Percentiles rank a stretch among this genome's conserved stretches.
Evolutionary conservation across 1,140 invertebrate species (phyloP).

Genomic region (Triops cancriformis): DNA sequence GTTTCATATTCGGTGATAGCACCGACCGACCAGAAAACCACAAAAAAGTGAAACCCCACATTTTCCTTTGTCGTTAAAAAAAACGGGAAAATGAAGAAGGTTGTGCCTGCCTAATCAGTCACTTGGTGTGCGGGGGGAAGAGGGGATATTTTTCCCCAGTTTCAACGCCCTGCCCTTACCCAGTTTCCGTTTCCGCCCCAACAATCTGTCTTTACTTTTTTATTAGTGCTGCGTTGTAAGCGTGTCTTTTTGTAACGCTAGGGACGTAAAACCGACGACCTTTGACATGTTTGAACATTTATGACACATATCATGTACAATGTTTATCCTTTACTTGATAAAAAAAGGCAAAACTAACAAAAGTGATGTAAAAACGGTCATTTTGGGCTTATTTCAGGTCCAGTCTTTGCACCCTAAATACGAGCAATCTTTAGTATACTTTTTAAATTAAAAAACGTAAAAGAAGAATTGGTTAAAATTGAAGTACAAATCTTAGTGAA

Average conservation of each 20-base stretch:
- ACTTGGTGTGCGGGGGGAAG: neutral
- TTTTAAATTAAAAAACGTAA: no score
- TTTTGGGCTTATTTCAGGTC: no score
- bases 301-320: neutral
- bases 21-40: neutral
- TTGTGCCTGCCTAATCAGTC: conserved; percentile 5
- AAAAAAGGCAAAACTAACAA: neutral
- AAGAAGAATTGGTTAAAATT: no score
- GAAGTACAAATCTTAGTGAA: no score
- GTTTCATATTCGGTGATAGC: neutral
- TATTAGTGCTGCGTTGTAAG: neutral
- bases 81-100: no score
- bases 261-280: neutral
- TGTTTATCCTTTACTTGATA: neutral
- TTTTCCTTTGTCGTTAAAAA: neutral
- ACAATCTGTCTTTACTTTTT: neutral
- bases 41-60: neutral
- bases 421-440: no score
- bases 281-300: conserved; percentile 11
- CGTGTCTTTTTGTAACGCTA: neutral
- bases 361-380: neutral
- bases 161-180: neutral
- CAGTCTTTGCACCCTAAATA: no score
- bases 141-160: neutral
- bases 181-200: conserved; percentile 12